Evolutionary conservation across 2,797 vertebrate genomes (phyloP), one percentile per base, ranked within the genome.

Genomic region (Melanotaenia maccullochi): DNA sequence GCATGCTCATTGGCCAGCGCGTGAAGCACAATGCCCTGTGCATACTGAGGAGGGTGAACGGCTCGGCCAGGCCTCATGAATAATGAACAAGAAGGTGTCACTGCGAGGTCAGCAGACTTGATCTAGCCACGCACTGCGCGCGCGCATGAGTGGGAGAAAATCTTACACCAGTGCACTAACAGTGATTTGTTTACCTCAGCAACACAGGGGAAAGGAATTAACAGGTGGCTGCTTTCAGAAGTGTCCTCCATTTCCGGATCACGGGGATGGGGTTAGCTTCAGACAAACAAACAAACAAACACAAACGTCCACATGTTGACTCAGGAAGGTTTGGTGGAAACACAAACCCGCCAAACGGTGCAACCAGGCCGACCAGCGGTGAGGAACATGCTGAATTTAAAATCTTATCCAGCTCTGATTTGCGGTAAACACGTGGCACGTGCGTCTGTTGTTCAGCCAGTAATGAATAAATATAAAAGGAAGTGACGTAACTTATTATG

Each of bases 51-150:
- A 94, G 94, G 93, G 95, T 93, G 94, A 96, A 94, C 92, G 90
- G 86, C 83, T 92, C 93, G 94, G 94, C 77, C 83, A 95, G 91
- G 93, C 92, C 93, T 96, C 95, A 96, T 98, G 95, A 96, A 98
- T 98, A 96, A 98, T 98, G 95, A 95, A 97, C 93, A 90, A 93
- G 92, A 66, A 75, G 95, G 94, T 97, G 91, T 97, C 97, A 97
- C 88, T 62, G 89, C 81, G 93, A 96, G 97, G 97, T 99, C 97
- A 99, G 93, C 95, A 98, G 97, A 97, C 97, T 86, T 87, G 91
- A 90, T 73, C 74, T 67, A 79, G 83, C 71, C 65, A 25, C 28
- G 73, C 75, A 66, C 51, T 11, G 57, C 57, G 28, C 3, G 51
- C 1, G 73, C 72, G 76, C 73, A 76, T 11, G 83, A 76, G 77